Evolutionary conservation across 2,888 invertebrate genomes (phyloP).

Genomic region (Caenorhabditis doughertyi): DNA sequence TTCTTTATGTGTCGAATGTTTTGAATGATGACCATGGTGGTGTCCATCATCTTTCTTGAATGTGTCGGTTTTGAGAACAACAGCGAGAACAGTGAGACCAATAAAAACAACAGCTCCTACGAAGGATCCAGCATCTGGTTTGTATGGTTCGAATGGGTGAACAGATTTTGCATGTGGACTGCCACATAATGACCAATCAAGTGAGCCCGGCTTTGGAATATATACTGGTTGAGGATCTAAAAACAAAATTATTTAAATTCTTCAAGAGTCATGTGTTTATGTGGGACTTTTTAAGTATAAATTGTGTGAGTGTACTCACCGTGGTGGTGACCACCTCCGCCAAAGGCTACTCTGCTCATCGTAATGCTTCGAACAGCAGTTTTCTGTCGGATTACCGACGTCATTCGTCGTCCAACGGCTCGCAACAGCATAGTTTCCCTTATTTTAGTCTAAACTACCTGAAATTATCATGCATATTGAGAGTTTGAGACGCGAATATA

Average conservation of each 20-base stretch:
- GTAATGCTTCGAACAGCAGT: constrained; percentile 50
- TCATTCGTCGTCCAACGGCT: constrained; percentile 56
- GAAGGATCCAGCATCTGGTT: constrained; percentile 63
- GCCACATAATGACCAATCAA: constrained; percentile 51
- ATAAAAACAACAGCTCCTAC: constrained; percentile 69
- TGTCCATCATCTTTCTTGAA: constrained; percentile 48
- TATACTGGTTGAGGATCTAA: constrained; percentile 66
- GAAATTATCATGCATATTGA: background rate
- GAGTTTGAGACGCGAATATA: background rate
- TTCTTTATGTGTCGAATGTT: constrained; percentile 4
- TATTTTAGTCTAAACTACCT: constrained; percentile 34
- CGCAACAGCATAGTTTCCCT: constrained; percentile 55
- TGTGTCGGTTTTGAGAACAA: constrained; percentile 61
- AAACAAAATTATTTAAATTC: constrained; percentile 4
- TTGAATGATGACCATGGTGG: constrained; percentile 22
- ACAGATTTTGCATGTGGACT: constrained; percentile 18
- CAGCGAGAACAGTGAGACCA: constrained; percentile 66
- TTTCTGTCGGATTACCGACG: constrained; percentile 36
- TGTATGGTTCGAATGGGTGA: constrained; percentile 56
- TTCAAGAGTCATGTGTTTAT: background rate
- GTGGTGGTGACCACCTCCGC: constrained; percentile 67
- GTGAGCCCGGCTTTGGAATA: constrained; percentile 67
- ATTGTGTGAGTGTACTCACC: too few relatives aligned
- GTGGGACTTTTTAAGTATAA: background rate
- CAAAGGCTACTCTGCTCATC: constrained; percentile 47